Conservation (phyloP, 2,113 vertebrate species). For the Tiliqua scincoides region DNA sequence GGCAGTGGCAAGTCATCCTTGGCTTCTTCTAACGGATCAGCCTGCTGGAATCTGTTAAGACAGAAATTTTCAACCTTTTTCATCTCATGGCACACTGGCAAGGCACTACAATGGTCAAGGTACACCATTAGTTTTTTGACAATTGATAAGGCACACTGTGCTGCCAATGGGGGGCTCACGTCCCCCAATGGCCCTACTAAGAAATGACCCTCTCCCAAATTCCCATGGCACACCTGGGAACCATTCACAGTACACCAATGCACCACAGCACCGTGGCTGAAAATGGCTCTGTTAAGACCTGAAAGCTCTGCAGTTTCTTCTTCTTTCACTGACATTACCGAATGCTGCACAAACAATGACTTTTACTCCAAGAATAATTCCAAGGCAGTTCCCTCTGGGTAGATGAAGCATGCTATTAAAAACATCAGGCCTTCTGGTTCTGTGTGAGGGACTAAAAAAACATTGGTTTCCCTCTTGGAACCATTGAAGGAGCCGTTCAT, state of each 20-base stretch:
- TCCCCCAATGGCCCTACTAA: too few species aligned
- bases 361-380: conserved; percentile 22
- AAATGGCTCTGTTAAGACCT: too few species aligned
- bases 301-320: background rate
- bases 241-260: too few species aligned
- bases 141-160: too few species aligned
- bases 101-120: too few species aligned
- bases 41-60: conserved; percentile 6
- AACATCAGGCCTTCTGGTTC: conserved; percentile 14
- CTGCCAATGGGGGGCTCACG: too few species aligned
- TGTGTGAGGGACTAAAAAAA: conserved; percentile 20
- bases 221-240: too few species aligned
- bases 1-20: rapidly evolving
- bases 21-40: background rate
- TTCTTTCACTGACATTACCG: conserved; percentile 17
- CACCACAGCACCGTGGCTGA: too few species aligned
- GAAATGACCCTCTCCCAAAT: too few species aligned
- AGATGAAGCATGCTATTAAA: conserved; percentile 17
- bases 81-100: too few species aligned
- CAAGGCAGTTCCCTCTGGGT: conserved; percentile 7
- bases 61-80: too few species aligned
- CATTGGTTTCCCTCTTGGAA: conserved; percentile 43
- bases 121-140: too few species aligned
- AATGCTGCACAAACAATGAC: conserved; percentile 21
- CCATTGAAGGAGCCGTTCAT: background rate